phyloP scores from a whole-genome alignment of 2,888 invertebrate genomes.

The Syrphus vitripennis region DNA sequence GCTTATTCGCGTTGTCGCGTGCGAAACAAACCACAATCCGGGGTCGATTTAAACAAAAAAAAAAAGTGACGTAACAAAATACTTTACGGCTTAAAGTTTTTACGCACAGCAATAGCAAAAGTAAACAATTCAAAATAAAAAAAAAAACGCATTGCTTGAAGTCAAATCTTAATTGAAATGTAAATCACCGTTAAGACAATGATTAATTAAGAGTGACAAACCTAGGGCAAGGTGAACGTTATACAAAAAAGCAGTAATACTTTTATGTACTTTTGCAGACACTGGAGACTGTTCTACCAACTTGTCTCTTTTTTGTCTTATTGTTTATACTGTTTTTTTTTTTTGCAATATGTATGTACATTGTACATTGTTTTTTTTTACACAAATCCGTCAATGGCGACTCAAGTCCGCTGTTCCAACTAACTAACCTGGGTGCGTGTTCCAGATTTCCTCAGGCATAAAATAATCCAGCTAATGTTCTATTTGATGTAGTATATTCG shows the following conservation, averaged over 20 bases:
- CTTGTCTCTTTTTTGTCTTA: background rate
- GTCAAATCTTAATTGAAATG: constrained; percentile 41
- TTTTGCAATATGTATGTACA: too few relatives aligned
- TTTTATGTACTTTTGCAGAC: constrained; percentile 10
- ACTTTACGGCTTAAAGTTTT: background rate
- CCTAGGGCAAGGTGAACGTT: constrained; percentile 64
- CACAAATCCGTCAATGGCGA: constrained; percentile 51
- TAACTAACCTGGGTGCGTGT: constrained; percentile 52
- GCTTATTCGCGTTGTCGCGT: constrained; percentile 40
- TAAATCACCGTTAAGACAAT: constrained; percentile 32
- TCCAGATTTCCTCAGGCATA: constrained; percentile 64
- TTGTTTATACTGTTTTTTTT: background rate
- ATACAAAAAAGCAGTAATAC: background rate
- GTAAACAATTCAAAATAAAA: background rate
- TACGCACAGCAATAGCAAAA: background rate
- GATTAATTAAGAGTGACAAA: constrained; percentile 59
- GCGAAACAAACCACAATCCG: constrained; percentile 14
- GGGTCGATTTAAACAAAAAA: background rate
- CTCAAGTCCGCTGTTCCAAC: constrained; percentile 1
- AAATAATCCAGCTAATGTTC: constrained; percentile 66
- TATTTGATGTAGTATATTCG: constrained; percentile 17
- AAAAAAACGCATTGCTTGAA: background rate
- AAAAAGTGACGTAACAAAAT: constrained; percentile 41
- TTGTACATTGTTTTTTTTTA: too few relatives aligned
- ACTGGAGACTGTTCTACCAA: constrained; percentile 22